Evolutionary conservation across 2,113 vertebrate species (phyloP), one percentile per base, ranked within the genome.

Genomic region (Menidia beryllina): DNA sequence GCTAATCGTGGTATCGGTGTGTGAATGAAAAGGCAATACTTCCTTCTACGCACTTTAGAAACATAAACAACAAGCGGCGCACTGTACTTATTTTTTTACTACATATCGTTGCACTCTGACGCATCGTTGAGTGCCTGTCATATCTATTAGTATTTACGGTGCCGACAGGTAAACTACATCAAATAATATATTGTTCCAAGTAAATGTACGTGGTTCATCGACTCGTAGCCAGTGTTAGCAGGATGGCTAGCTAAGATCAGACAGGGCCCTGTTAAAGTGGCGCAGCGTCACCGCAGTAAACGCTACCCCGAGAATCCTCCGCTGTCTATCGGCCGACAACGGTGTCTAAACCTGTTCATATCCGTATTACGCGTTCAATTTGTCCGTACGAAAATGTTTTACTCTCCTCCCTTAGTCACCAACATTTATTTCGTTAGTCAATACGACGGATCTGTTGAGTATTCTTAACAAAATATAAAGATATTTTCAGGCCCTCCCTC

Each of bases 201-300:
- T 62, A 57, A 74, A 87, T 87, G 71, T 78, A 59, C 52, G 70
- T 81, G 67, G 69, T 80, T 78, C 72, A 49, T 80, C 69, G 77
- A 62, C 67, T 65, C 39, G 55, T 87, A 75, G 77, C 79, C 53
- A 23, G 67, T 30, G 87, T 55, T 88, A 89, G 86, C 91, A 69
- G 69, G 30, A 74, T 20, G 34, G 80, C 72, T 86, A 82, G 80
- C 69, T 80, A 67, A 62, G 52, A 70, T 53, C 75, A 77, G 77
- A 59, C 77, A 79, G 86, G 92, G 89, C 89, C 90, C 89, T 64
- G 91, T 74, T 86, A 72, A 67, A 91, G 89, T 93, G 91, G 93
- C 92, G 93, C 92, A 94, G 91, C 91, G 88, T 86, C 90, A 90
- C 92, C 91, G 91, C 92, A 93, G 84, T 91, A 84, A 91, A 62